Base-by-base conservation (phyloP, 2,797 vertebrate species). In the Garrulus glandarius region DNA sequence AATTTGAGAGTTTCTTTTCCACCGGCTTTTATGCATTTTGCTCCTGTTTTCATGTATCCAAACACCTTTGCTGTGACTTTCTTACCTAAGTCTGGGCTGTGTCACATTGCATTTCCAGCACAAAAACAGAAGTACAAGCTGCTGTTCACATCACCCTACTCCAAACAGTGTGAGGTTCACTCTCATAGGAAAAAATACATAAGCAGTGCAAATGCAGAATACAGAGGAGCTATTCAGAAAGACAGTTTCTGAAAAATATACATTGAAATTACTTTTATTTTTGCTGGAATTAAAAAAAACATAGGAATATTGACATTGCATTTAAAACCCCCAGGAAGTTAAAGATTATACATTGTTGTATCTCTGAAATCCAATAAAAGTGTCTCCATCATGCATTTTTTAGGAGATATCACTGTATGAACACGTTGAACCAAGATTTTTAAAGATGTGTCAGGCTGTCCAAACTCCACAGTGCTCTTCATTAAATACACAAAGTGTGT, bases 181-280 rank as follows among this genome's bases (percentile, higher is more conserved):
- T 76, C 80, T 30, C 44, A 64, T 0, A 69, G 63, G 16, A 81
- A 76, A 92, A 74, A 94, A 30, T 12, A 21, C 20, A 95, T 44
- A 74, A 96, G 74, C 34, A 84, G 59, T 13, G 8, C 16, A 92
- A 82, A 80, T 52, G 67, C 79, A 94, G 50, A 78, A 94, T 92
- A 87, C 85, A 96, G 85, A 84, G 37, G 65, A 93, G 86, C 75
- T 97, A 56, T 85, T 77, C 55, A 97, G 80, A 91, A 93, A 93
- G 95, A 97, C 71, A 92, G 93, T 95, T 97, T 96, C 94, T 97
- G 96, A 93, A 96, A 97, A 98, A 93, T 77, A 91, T 34, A 97
- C 92, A 93, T 29, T 91, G 84, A 96, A 93, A 96, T 96, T 96
- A 83, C 74, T 97, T 98, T 98, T 98, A 82, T 98, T 98, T 98